Base-by-base conservation (phyloP, 2,113 vertebrate species). In the Panthera tigris region DNA sequence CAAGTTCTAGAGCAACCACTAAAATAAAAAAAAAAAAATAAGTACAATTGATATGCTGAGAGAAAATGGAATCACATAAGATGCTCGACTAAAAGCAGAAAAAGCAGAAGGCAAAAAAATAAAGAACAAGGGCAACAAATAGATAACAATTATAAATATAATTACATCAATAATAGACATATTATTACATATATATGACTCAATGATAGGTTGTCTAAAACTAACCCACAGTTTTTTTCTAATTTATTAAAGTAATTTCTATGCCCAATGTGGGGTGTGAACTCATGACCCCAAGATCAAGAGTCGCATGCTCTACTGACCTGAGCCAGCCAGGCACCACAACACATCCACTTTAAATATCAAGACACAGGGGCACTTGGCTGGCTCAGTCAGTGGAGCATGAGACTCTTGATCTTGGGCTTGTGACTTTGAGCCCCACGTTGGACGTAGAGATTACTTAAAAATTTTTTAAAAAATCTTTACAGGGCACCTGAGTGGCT, bases 121-220 rank as follows among this genome's bases (percentile, higher is more conserved):
- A 45, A 93, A 78, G 65, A 92, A 83, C 4, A 6, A 88, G 13
- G 23, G 15, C 18, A 92, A 94, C 65, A 78, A 80, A 85, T 61
- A 91, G 88, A 87, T 91, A 83, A 83, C 12, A 89, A 83, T 65
- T 79, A 89, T 45, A 87, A 76, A 93, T 61, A 90, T 7, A 66
- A 74, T 36, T 76, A 61, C 48, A 66, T 68, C 69, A 84, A 45
- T 63, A 92, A 45, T 2, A 41, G 45, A 80, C 71, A 18, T 45
- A 27, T 3, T 45, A 45, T 74, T 74, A 45, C 7, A 10, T 41
- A 86, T 45, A 71, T 7, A 85, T 31, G 78, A 71, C 15, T 18
- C 7, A 65, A 82, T 8, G 87, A 63, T 36, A 73, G 36, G 93
- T 27, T 89, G 21, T 69, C 71, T 31, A 65, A 13, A 71, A 92